phyloP scores from a whole-genome alignment of 2,888 invertebrate genomes.

The Alentia gelatinosa region DNA sequence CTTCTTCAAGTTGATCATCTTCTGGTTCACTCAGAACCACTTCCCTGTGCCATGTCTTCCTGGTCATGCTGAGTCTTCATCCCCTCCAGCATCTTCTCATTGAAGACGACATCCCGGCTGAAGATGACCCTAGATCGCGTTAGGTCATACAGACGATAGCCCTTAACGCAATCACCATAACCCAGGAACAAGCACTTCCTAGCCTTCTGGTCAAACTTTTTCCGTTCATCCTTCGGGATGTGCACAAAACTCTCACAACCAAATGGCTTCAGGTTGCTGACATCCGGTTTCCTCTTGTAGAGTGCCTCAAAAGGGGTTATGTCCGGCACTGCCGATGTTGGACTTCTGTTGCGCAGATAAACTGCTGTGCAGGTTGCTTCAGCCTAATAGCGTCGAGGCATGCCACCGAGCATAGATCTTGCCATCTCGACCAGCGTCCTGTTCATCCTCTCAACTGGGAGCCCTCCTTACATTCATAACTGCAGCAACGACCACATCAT shows the following conservation, averaged over 20 bases:
- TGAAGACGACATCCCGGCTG: no score
- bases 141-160: constrained; percentile 56
- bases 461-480: no score
- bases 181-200: no score
- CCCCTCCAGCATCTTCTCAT: constrained; percentile 50
- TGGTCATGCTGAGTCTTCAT: not conserved
- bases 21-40: constrained; percentile 18
- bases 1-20: not conserved
- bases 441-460: constrained; percentile 77
- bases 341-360: constrained; percentile 74
- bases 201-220: constrained; percentile 57
- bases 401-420: constrained; percentile 61
- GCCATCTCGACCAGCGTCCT: constrained; percentile 72
- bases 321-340: constrained; percentile 59
- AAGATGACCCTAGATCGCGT: constrained; percentile 54
- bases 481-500: no score
- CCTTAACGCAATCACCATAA: no score
- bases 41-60: not conserved
- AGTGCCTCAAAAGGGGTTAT: constrained; percentile 67
- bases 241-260: no score
- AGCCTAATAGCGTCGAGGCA: no score
- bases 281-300: no score
- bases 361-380: constrained; percentile 75
- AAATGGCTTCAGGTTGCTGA: no score
- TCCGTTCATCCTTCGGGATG: constrained; percentile 59